Conservation (phyloP, 2,888 invertebrate genomes). For the Tholera decimalis region DNA sequence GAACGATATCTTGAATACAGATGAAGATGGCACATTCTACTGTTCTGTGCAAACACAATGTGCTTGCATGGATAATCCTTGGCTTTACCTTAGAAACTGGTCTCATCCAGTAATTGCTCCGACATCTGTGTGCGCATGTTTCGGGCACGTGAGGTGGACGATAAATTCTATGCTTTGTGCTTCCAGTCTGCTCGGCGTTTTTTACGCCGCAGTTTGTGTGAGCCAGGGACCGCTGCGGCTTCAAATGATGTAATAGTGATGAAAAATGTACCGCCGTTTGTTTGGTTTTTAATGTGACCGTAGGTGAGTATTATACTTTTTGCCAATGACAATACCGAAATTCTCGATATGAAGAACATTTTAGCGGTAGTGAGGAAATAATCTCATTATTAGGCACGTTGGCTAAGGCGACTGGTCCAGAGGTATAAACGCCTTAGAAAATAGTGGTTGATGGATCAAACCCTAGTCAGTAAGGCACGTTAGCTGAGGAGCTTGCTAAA, state of each 20-base stretch:
- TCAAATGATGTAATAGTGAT: constrained; percentile 62
- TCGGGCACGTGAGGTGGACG: constrained; percentile 83
- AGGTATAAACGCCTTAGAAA: too few species aligned
- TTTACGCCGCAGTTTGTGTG: constrained; percentile 77
- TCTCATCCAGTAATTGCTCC: constrained; percentile 62
- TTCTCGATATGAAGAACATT: too few species aligned
- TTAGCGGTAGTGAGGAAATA: too few species aligned
- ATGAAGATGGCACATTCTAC: neutral
- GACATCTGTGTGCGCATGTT: constrained; percentile 74
- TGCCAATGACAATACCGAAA: neutral
- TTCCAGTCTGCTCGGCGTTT: constrained; percentile 74
- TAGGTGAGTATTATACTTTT: neutral
- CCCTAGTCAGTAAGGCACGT: too few species aligned
- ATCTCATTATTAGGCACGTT: too few species aligned
- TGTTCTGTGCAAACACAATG: neutral
- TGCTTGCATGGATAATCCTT: neutral
- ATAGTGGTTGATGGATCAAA: too few species aligned
- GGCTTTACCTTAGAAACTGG: neutral
- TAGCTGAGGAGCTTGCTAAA: too few species aligned
- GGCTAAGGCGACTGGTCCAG: too few species aligned
- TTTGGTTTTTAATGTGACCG: constrained; percentile 35
- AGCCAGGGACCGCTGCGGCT: constrained; percentile 62
- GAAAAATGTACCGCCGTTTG: constrained; percentile 52
- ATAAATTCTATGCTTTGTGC: constrained; percentile 88
- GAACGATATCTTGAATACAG: neutral